A percentile compares a stretch with the other conserved stretches of the same genome.
Evolutionary conservation across 2,888 invertebrate genomes (phyloP).

Genomic region (Cerastis rubricosa): DNA sequence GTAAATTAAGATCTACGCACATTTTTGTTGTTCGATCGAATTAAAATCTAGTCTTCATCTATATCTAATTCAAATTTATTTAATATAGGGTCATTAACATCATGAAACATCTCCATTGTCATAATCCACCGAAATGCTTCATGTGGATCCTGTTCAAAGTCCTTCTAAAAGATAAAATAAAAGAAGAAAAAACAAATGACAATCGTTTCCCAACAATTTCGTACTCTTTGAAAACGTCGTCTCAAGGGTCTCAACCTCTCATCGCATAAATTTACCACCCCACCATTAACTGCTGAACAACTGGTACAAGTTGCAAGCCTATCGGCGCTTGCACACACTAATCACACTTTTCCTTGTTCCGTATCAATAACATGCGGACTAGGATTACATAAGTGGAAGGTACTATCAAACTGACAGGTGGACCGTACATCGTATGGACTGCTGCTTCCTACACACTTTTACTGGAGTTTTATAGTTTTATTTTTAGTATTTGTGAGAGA

Average conservation of each 20-base stretch:
- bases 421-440: constrained; percentile 16
- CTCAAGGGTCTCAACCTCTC: neutral
- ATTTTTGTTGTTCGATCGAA: too few species aligned
- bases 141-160: neutral
- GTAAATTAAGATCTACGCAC: too few species aligned
- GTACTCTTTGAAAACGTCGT: too few species aligned
- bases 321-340: constrained; percentile 52
- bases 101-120: neutral
- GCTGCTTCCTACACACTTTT: constrained; percentile 36
- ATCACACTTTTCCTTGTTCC: constrained; percentile 61
- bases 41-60: too few species aligned
- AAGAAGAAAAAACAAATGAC: neutral
- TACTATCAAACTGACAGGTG: constrained; percentile 30
- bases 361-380: constrained; percentile 55
- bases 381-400: constrained; percentile 39
- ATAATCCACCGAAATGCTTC: neutral
- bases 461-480: neutral
- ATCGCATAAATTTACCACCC: constrained; percentile 27
- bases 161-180: neutral
- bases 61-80: too few species aligned
- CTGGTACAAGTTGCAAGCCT: constrained; percentile 25
- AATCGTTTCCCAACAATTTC: neutral
- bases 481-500: neutral
- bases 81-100: too few species aligned
- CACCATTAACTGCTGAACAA: constrained; percentile 12